Evolutionary conservation across 2,797 vertebrate genomes (phyloP).

Genomic region (Psittacula derbiana): DNA sequence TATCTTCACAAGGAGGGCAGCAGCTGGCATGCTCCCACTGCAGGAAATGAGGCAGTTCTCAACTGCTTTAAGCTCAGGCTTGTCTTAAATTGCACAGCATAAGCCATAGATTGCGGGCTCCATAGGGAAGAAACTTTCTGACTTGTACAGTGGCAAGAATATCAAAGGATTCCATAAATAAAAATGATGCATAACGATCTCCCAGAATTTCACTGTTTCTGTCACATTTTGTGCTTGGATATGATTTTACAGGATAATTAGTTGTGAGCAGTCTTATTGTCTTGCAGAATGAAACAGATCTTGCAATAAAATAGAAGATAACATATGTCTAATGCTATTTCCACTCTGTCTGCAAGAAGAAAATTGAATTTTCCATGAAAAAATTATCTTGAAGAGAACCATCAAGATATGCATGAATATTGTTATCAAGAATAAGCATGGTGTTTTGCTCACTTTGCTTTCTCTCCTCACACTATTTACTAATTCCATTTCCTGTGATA

Average conservation of each 20-base stretch:
- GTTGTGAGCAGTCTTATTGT: conserved; percentile 24
- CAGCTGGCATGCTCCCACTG: neutral
- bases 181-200: conserved; percentile 23
- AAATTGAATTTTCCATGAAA: neutral
- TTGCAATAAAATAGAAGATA: neutral
- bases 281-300: neutral
- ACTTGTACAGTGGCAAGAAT: neutral
- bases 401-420: neutral
- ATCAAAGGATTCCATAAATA: conserved; percentile 23
- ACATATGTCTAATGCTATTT: neutral
- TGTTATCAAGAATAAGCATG: neutral
- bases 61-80: neutral
- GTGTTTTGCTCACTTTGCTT: neutral
- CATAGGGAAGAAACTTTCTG: neutral
- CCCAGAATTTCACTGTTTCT: neutral
- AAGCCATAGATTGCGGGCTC: neutral
- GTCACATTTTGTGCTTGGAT: neutral
- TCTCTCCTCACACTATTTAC: neutral
- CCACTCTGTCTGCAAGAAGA: neutral
- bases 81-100: neutral
- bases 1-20: neutral
- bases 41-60: neutral
- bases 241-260: conserved; percentile 7
- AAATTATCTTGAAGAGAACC: neutral
- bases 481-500: neutral